A percentile compares a stretch with the other conserved stretches of the same genome.
Conservation (phyloP, 2,888 invertebrate species). For the Cremastinae sp. region DNA sequence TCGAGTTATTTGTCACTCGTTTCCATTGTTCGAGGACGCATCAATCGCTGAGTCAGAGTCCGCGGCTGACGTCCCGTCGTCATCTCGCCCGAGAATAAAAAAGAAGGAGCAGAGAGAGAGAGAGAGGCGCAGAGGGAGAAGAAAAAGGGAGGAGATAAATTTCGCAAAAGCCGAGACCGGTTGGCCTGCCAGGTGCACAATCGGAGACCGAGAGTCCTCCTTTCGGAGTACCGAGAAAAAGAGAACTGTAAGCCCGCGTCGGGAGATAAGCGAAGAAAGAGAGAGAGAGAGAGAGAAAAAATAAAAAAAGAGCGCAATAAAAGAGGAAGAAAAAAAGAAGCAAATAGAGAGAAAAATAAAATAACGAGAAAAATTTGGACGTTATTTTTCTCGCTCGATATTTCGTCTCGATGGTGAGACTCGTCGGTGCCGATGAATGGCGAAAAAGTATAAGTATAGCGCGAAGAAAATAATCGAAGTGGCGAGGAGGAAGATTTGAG, state of each 20-base stretch:
- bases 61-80: background rate
- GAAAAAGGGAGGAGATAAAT: slow-evolving; percentile 16
- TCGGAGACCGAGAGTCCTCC: slow-evolving; percentile 2
- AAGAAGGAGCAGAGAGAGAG: too few species aligned
- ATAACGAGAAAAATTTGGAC: background rate
- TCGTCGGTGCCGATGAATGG: too few species aligned
- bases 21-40: too few species aligned
- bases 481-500: slow-evolving; percentile 39
- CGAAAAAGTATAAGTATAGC: too few species aligned
- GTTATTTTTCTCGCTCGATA: background rate
- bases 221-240: slow-evolving; percentile 7
- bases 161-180: slow-evolving; percentile 20
- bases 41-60: background rate
- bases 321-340: slow-evolving; percentile 4
- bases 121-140: background rate
- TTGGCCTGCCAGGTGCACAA: slow-evolving; percentile 5
- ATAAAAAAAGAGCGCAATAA: background rate
- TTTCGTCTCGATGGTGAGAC: background rate
- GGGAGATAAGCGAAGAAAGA: background rate
- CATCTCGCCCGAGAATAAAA: too few species aligned
- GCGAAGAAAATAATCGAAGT: slow-evolving; percentile 18
- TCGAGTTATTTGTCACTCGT: background rate
- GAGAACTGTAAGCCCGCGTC: background rate
- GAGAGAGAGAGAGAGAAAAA: background rate
- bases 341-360: background rate